Evolutionary conservation across 2,888 invertebrate species (phyloP).

Genomic region (Chelonus formosanus): DNA sequence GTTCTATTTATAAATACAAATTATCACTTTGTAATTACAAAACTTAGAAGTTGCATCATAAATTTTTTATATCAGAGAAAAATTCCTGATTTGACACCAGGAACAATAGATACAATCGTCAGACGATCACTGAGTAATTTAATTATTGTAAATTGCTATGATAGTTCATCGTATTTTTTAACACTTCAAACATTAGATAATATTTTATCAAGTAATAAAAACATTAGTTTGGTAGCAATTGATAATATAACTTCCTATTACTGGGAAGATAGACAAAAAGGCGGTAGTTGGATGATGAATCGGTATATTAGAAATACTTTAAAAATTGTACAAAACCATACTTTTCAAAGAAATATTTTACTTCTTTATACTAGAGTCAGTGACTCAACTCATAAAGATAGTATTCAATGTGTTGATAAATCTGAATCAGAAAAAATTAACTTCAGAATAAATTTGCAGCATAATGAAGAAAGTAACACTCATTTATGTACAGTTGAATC

Average conservation of each 20-base stretch:
- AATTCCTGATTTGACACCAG: constrained; percentile 27
- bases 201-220: constrained; percentile 60
- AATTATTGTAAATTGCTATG: constrained; percentile 61
- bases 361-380: constrained; percentile 68
- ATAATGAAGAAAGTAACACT: constrained; percentile 29
- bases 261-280: constrained; percentile 63
- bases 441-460: constrained; percentile 61
- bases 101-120: constrained; percentile 47
- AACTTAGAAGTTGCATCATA: constrained; percentile 60
- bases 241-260: constrained; percentile 68
- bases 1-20: constrained; percentile 67
- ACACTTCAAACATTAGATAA: constrained; percentile 61
- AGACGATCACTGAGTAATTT: constrained; percentile 58
- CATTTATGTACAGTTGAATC: constrained; percentile 38
- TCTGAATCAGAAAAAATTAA: constrained; percentile 59
- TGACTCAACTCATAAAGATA: constrained; percentile 65
- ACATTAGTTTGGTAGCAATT: constrained; percentile 65
- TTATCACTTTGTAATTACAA: constrained; percentile 65
- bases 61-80: constrained; percentile 49
- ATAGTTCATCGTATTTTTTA: constrained; percentile 58
- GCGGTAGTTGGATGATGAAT: constrained; percentile 62
- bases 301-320: constrained; percentile 66
- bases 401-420: constrained; percentile 53
- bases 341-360: constrained; percentile 67
- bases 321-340: constrained; percentile 65